Evolutionary conservation across 2,888 invertebrate species (phyloP).

Genomic region (Sisyra terminalis): DNA sequence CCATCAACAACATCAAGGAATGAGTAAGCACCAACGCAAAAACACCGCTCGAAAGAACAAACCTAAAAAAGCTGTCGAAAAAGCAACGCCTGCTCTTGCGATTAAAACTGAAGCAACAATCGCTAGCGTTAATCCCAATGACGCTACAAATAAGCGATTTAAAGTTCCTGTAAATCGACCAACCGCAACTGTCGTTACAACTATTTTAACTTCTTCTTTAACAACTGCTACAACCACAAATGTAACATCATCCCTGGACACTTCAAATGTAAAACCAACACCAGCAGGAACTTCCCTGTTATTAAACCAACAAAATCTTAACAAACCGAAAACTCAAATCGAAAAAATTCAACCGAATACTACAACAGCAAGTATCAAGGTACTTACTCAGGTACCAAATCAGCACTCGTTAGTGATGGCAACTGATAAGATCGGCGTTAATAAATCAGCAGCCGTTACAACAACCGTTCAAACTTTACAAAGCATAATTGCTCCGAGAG

Average conservation of each 20-base stretch:
- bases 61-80: conserved; percentile 20
- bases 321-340: conserved; percentile 1
- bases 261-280: conserved; percentile 18
- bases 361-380: background rate
- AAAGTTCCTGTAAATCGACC: conserved; percentile 11
- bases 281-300: conserved; percentile 27
- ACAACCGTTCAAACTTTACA: conserved; percentile 21
- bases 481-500: conserved; percentile 21
- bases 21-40: conserved; percentile 37
- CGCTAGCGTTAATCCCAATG: conserved; percentile 6
- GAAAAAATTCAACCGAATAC: conserved; percentile 3
- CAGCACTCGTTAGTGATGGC: background rate
- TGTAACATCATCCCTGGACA: conserved; percentile 19
- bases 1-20: conserved; percentile 47
- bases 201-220: conserved; percentile 11
- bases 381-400: background rate
- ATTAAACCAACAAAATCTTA: conserved; percentile 16
- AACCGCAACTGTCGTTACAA: conserved; percentile 9
- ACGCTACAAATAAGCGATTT: conserved; percentile 8
- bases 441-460: conserved; percentile 5
- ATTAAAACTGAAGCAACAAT: conserved; percentile 14
- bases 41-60: conserved; percentile 19
- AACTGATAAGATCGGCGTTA: background rate
- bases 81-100: conserved; percentile 11
- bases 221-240: conserved; percentile 12